Conservation (phyloP, 2,797 vertebrate genomes). For the Gadopsis bispinosus region DNA sequence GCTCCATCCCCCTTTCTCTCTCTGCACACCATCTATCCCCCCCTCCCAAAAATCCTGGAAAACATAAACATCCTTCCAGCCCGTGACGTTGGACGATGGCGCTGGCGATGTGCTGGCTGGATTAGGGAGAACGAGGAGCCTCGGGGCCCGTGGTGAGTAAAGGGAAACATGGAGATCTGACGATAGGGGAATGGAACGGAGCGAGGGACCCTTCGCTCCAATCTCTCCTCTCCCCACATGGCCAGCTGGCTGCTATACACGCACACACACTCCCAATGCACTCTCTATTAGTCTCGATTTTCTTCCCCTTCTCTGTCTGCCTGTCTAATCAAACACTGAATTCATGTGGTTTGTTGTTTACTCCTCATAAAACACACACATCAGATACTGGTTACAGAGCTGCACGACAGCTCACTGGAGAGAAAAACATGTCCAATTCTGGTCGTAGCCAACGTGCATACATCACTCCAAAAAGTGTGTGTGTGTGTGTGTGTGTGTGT, state of each 20-base stretch:
- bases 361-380: constrained; percentile 51
- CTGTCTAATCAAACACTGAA: constrained; percentile 61
- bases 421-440: constrained; percentile 30
- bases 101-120: constrained; percentile 24
- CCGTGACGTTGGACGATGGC: constrained; percentile 37
- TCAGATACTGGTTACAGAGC: constrained; percentile 44
- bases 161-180: constrained; percentile 75
- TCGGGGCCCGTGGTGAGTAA: constrained; percentile 63
- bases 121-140: constrained; percentile 55
- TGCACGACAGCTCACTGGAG: constrained; percentile 23
- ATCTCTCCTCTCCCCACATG: constrained; percentile 64
- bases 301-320: constrained; percentile 21
- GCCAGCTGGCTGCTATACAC: constrained; percentile 67
- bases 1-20: constrained; percentile 12
- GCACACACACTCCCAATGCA: constrained; percentile 12
- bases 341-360: constrained; percentile 67
- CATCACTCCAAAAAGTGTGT: constrained; percentile 15
- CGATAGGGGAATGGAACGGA: constrained; percentile 65
- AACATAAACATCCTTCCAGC: constrained; percentile 68
- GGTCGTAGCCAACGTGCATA: constrained; percentile 25
- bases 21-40: constrained; percentile 7
- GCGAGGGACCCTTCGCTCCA: constrained; percentile 59
- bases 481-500: background rate
- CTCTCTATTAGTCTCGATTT: constrained; percentile 21
- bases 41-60: constrained; percentile 48